phyloP scores from a whole-genome alignment of 2,797 vertebrate species.

The Chelonia mydas region DNA sequence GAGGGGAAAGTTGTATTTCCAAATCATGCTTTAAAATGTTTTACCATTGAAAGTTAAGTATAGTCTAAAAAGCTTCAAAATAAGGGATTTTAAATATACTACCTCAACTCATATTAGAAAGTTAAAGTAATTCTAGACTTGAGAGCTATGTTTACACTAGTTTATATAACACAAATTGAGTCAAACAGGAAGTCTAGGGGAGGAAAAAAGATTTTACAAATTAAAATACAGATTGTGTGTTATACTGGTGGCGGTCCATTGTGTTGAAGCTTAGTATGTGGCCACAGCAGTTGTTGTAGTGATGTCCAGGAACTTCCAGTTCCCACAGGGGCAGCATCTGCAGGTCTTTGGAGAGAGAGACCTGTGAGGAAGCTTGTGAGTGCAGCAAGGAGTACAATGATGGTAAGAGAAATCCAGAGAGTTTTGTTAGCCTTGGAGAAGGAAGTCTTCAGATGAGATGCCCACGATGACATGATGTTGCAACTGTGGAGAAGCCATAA shows the following conservation, averaged over 20 bases:
- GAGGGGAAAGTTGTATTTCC: not conserved
- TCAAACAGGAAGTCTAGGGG: not conserved
- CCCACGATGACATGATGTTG: conserved; percentile 64
- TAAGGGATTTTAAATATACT: not conserved
- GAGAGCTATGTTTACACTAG: not conserved
- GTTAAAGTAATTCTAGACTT: not conserved
- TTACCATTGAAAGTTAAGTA: not conserved
- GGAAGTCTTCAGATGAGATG: conserved; percentile 68
- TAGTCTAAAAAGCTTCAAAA: not conserved
- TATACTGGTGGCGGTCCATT: conserved; percentile 91
- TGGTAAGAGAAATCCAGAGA: conserved; percentile 84
- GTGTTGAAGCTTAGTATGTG: conserved; percentile 89
- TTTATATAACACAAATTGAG: not conserved
- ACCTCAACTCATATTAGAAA: not conserved
- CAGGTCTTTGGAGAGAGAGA: conserved; percentile 89
- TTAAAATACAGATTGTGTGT: not conserved
- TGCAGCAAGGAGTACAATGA: conserved; percentile 87
- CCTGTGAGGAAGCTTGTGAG: conserved; percentile 89
- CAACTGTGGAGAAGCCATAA: conserved; percentile 62
- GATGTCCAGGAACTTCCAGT: conserved; percentile 91
- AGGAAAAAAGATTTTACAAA: not conserved
- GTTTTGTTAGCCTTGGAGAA: conserved; percentile 80
- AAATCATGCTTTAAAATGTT: conserved; percentile 29
- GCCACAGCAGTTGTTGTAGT: conserved; percentile 94
- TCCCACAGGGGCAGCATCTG: conserved; percentile 89